phyloP scores from a whole-genome alignment of 2,797 vertebrate genomes.

The Fundulus diaphanus region DNA sequence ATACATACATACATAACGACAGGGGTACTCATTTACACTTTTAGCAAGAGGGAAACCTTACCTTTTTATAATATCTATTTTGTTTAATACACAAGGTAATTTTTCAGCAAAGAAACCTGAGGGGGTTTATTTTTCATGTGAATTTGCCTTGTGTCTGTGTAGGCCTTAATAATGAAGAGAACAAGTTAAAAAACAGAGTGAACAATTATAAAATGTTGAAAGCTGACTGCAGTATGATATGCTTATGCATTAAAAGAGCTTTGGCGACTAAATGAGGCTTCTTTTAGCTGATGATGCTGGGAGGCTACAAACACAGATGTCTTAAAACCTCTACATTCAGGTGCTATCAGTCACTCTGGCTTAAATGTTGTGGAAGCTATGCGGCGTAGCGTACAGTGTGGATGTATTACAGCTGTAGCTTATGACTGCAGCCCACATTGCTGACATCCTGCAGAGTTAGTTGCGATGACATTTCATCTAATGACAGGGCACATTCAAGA shows the following conservation, averaged over 20 bases:
- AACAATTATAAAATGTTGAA: neutral
- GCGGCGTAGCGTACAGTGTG: neutral
- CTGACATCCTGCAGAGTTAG: neutral
- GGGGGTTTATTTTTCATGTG: neutral
- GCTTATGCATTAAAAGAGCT: neutral
- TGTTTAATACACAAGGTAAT: too few relatives aligned
- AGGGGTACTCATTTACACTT: too few relatives aligned
- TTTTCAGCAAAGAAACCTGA: neutral
- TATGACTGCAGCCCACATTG: neutral
- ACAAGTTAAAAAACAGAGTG: neutral
- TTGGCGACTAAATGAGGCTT: neutral
- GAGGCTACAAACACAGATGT: neutral
- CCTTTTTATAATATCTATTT: too few relatives aligned
- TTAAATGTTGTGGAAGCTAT: neutral
- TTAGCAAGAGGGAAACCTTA: too few relatives aligned
- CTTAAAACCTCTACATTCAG: neutral
- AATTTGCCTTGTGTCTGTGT: neutral
- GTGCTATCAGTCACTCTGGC: neutral
- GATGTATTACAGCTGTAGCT: neutral
- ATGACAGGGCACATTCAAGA: neutral
- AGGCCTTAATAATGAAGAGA: neutral
- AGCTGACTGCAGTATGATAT: neutral
- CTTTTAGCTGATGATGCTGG: neutral
- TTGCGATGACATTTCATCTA: neutral
- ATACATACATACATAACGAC: too few relatives aligned